Percentiles rank a stretch among this genome's conserved stretches.
phyloP scores from a whole-genome alignment of 2,797 vertebrate genomes.

The Neoniphon sammara region DNA sequence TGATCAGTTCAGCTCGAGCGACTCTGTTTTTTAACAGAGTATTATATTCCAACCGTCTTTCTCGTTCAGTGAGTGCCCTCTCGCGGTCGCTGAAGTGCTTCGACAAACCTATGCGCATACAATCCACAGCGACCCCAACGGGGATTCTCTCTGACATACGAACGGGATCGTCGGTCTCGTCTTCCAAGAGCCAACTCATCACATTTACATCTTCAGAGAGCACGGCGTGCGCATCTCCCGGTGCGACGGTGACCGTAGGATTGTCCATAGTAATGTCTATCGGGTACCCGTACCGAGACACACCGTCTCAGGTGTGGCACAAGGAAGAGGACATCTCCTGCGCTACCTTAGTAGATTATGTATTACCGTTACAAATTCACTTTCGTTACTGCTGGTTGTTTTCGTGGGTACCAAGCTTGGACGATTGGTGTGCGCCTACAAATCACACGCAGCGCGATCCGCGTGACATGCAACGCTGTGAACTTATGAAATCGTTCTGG shows the following conservation, averaged over 20 bases:
- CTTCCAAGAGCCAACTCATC: neutral
- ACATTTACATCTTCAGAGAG: too few relatives aligned
- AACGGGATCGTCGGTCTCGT: neutral
- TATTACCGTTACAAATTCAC: slow-evolving; percentile 21
- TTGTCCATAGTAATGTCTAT: too few relatives aligned
- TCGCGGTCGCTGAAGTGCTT: neutral
- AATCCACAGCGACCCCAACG: slow-evolving; percentile 5
- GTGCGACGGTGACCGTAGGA: too few relatives aligned
- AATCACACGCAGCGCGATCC: fast-evolving
- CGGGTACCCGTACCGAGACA: too few relatives aligned
- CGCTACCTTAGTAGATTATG: neutral
- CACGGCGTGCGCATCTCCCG: neutral
- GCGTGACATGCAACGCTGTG: too few relatives aligned
- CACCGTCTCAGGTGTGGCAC: too few relatives aligned
- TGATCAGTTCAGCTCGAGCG: slow-evolving; percentile 6
- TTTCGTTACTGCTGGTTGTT: slow-evolving; percentile 44
- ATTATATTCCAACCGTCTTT: neutral
- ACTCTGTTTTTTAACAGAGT: slow-evolving; percentile 1
- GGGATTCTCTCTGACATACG: too few relatives aligned
- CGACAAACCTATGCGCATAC: slow-evolving; percentile 4
- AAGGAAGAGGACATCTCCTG: neutral
- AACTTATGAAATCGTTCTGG: slow-evolving; percentile 20
- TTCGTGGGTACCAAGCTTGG: neutral
- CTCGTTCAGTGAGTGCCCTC: neutral
- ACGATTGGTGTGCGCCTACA: neutral